Percentiles rank a stretch among this genome's conserved stretches.
phyloP scores from a whole-genome alignment of 2,113 vertebrate species.

The Cebidichthys violaceus region DNA sequence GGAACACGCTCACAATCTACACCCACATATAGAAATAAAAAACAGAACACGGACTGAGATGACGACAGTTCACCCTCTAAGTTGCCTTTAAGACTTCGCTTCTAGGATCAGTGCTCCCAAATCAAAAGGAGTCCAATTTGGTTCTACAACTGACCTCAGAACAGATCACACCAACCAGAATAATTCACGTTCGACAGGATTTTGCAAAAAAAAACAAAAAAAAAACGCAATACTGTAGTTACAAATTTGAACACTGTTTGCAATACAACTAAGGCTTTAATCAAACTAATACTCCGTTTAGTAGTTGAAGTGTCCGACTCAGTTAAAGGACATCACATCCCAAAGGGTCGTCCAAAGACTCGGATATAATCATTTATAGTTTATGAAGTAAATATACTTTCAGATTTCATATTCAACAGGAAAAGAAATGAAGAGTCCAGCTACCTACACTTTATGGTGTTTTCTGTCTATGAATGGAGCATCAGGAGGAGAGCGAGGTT shows the following conservation, averaged over 20 bases:
- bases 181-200: conserved; percentile 24
- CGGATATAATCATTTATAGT: conserved; percentile 48
- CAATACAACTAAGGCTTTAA: conserved; percentile 48
- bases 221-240: conserved; percentile 37
- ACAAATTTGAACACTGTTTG: conserved; percentile 50
- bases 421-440: conserved; percentile 25
- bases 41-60: conserved; percentile 59
- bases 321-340: conserved; percentile 61
- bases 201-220: conserved; percentile 58
- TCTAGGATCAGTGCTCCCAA: conserved; percentile 21
- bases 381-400: conserved; percentile 60
- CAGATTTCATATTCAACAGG: conserved; percentile 47
- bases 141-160: conserved; percentile 33
- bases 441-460: conserved; percentile 17
- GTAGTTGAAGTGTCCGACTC: conserved; percentile 48
- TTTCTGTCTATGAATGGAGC: conserved; percentile 15
- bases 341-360: conserved; percentile 37
- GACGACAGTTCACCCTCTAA: conserved; percentile 45
- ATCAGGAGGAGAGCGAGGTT: conserved; percentile 46
- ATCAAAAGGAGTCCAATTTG: conserved; percentile 26
- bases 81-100: conserved; percentile 1
- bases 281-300: conserved; percentile 55
- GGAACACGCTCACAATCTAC: conserved; percentile 62
- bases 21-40: conserved; percentile 47
- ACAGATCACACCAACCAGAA: conserved; percentile 22